Percentiles rank a stretch among this genome's conserved stretches.
Conservation (phyloP, 2,888 invertebrate genomes). For the Scelioninae gen. 1 region DNA sequence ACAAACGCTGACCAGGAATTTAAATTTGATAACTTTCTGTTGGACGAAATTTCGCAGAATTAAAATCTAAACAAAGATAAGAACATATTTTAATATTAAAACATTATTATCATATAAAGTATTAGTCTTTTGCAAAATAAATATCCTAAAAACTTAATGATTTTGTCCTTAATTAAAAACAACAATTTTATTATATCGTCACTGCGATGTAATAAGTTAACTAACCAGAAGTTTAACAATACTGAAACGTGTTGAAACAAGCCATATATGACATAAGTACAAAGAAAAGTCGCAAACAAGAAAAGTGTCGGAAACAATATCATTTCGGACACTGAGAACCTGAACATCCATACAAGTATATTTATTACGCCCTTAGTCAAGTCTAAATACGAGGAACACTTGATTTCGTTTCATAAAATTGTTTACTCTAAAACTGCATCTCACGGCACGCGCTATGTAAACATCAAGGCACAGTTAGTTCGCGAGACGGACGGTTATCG, state of each 20-base stretch:
- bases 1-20: slow-evolving; percentile 35
- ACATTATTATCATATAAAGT: neutral
- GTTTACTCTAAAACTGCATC: slow-evolving; percentile 56
- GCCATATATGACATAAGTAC: neutral
- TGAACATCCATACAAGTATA: slow-evolving; percentile 18
- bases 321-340: slow-evolving; percentile 1
- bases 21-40: slow-evolving; percentile 48
- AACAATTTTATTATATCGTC: too few relatives aligned
- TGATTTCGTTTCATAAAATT: slow-evolving; percentile 60
- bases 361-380: slow-evolving; percentile 41
- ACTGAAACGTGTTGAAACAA: too few relatives aligned
- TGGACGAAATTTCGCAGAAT: slow-evolving; percentile 47
- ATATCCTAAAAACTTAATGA: neutral
- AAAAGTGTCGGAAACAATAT: neutral
- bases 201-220: too few relatives aligned
- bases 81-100: neutral
- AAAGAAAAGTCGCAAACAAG: neutral
- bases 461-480: slow-evolving; percentile 69
- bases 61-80: slow-evolving; percentile 29
- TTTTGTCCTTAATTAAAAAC: too few relatives aligned
- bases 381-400: slow-evolving; percentile 58
- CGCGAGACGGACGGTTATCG: slow-evolving; percentile 60
- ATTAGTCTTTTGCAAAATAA: neutral
- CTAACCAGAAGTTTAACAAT: too few relatives aligned
- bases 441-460: slow-evolving; percentile 66